Base-by-base conservation (phyloP, 2,888 invertebrate genomes). In the Epirrhoe alternata region DNA sequence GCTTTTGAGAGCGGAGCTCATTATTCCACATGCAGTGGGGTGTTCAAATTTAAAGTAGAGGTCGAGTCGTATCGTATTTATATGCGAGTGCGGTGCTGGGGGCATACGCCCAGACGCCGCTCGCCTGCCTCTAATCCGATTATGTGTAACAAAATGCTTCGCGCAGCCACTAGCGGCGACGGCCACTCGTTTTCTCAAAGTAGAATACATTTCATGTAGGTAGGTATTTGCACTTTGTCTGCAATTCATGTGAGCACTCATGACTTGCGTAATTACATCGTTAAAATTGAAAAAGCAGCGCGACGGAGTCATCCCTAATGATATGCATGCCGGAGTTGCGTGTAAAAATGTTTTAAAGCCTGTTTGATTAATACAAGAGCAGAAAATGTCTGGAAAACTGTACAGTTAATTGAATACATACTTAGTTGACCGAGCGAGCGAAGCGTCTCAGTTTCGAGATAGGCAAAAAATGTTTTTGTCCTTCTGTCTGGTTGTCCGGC, bases 61-160 rank as follows among this genome's bases (percentile, higher is more conserved):
- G 83, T 81, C 78, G 77, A 75, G 74, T 79, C 76, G 75, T 78
- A 69, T 73, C 74, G 83, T 86, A 84, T 88, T 87, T 87, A 77
- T 88, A 88, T 88, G 84, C 85, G 82, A 81, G 78, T 76, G 71
- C 77, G 80, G 87, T 85, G 78, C 82, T n/a, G 83, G 84, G 83
- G 84, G 85, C 84, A 85, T 80, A 83, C 84, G 84, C 77, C 77
- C 83, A 82, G 85, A 85, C 86, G 86, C 85, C 87, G 83, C 83
- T 83, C 81, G 82, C 82, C 81, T 75, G 63, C 60, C 51, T 67
- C 82, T 90, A 91, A 92, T 90, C 90, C 82, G 90, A 89, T 91
- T 91, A 90, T 79, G 82, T 88, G 89, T 88, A 90, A 90, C 92
- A 90, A 90, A 92, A 92, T 87, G 89, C 90, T 86, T 78, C 80